Percentiles rank a stretch among this genome's conserved stretches.
Evolutionary conservation across 2,888 invertebrate species (phyloP).

Genomic region (Drosophila infuscata): DNA sequence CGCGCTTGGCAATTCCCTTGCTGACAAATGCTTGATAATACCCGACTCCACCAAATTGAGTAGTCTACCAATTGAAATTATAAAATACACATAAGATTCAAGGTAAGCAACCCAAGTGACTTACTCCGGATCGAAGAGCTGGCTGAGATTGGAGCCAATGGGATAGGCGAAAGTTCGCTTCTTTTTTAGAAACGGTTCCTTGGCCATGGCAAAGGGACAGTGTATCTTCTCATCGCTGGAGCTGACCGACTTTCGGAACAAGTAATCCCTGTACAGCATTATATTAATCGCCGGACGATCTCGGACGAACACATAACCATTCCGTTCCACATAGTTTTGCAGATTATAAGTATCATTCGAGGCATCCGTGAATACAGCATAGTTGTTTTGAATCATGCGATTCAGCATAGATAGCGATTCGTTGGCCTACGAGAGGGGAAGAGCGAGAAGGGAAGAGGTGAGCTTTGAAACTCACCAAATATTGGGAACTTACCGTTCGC

Average conservation of each 20-base stretch:
- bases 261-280: conserved; percentile 90
- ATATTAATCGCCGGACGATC: conserved; percentile 90
- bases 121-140: conserved; percentile 90
- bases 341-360: conserved; percentile 85
- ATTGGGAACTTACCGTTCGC: conserved; percentile 86
- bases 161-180: conserved; percentile 91
- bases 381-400: conserved; percentile 81
- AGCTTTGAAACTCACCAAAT: neutral
- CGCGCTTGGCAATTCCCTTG: conserved; percentile 89
- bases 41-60: conserved; percentile 90
- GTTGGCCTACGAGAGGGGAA: conserved; percentile 70
- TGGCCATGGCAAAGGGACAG: conserved; percentile 92
- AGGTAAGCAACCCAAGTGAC: conserved; percentile 55
- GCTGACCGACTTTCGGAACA: conserved; percentile 86
- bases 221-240: conserved; percentile 87
- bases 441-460: too few relatives aligned
- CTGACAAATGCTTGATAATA: conserved; percentile 89
- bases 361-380: conserved; percentile 82
- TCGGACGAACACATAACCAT: conserved; percentile 88
- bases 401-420: conserved; percentile 82
- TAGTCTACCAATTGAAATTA: conserved; percentile 86
- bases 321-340: conserved; percentile 85
- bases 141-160: conserved; percentile 87
- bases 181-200: conserved; percentile 88
- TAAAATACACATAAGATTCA: neutral